Evolutionary conservation across 2,888 invertebrate genomes (phyloP), one percentile per base, ranked within the genome.

Genomic region (Mesorhabditis spiculigera): DNA sequence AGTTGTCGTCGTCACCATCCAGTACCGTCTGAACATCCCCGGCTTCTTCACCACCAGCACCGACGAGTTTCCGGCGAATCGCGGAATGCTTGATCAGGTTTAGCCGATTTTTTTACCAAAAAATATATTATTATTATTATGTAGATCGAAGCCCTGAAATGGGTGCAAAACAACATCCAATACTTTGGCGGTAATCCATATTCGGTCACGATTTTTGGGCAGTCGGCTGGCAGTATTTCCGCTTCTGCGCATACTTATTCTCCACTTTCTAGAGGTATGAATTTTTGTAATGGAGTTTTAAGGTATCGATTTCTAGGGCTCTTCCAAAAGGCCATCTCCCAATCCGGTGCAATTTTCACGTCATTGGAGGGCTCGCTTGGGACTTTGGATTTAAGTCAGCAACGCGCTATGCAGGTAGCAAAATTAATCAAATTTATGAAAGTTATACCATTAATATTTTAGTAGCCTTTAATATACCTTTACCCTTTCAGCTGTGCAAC

Each of bases 31-130:
- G n/a, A 50, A 50, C n/a, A 50, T 50, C 58, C 58, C 58, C 58
- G 58, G 58, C n/a, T 50, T 50, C n/a, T 50, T 50, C 58, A 50
- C 58, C 10, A 50, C 58, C 1, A 50, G 58, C 58, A 50, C 58
- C 58, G 58, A 50, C n/a, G 58, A 50, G 58, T 50, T 50, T n/a
- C 58, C 58, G 58, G 58, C 58, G n/a, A 50, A 50, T 50, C 58
- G 58, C 10, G 58, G 58, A 50, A 50, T 50, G 58, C 58, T 50
- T n/a, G 58, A 50, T 50, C 58, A 50, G n/a, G 58, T 50, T 50
- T 50, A 13, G 58, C 10, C 58, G 8, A 50, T 50, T 13, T 50
- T 50, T 50, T 50, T 50, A 1, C 10, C n/a, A n/a, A 28, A 28
- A 28, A 28, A 3, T 28, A 28, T 1, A 28, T 28, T 28, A 28